Evolutionary conservation across 1,140 invertebrate species (phyloP).

Genomic region (Marisa cornuarietis): DNA sequence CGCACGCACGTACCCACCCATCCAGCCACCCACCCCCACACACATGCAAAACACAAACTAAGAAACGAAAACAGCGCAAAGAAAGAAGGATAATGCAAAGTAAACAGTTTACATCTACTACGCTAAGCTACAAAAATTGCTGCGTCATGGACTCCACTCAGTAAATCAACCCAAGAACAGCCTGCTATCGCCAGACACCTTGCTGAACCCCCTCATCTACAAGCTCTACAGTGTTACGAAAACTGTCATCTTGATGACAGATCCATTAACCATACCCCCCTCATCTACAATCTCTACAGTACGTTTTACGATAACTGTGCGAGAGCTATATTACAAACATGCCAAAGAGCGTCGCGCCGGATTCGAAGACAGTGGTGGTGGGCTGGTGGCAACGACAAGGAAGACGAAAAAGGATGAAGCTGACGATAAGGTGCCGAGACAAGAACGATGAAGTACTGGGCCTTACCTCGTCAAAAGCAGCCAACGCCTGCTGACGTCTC

Average conservation of each 20-base stretch:
- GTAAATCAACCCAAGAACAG: neutral
- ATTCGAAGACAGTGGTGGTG: no score
- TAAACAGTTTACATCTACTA: neutral
- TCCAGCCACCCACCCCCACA: neutral
- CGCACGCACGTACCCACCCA: neutral
- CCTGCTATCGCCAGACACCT: neutral
- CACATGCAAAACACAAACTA: neutral
- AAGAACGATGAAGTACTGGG: no score
- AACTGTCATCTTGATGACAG: no score
- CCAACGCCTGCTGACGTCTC: slow-evolving; percentile 36
- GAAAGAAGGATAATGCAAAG: neutral
- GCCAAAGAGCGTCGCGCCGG: no score
- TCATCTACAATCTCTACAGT: neutral
- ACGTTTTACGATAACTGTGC: no score
- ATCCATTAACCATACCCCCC: no score
- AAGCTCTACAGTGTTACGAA: neutral
- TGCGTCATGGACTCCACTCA: neutral
- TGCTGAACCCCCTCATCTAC: neutral
- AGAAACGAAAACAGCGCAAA: neutral
- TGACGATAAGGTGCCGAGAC: no score
- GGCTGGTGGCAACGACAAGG: no score
- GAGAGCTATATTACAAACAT: no score
- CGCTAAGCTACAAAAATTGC: neutral
- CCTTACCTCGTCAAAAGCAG: slow-evolving; percentile 39
- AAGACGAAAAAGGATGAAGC: no score